These are phyloP conservation scores for Dunckerocampus dactyliophorus DNA, from an alignment of 2,113 vertebrate species.

Conservation along the genomic window DNA sequence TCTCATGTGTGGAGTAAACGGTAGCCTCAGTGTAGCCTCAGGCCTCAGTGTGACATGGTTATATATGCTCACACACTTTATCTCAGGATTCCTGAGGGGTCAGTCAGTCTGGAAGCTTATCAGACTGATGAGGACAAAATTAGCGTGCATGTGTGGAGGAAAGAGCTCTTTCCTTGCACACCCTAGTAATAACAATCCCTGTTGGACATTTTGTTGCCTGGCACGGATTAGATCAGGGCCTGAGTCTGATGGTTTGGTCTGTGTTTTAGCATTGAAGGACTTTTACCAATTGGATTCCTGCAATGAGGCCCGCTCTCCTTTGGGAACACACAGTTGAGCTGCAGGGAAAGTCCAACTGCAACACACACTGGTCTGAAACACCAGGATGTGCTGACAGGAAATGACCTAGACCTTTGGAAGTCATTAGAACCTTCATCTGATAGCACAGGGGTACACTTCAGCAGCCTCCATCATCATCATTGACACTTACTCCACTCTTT, in stretches of 20 bases:
- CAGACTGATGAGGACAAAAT: constrained; percentile 40
- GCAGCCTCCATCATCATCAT: constrained; percentile 24
- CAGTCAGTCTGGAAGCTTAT: constrained; percentile 53
- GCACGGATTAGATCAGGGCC: constrained; percentile 60
- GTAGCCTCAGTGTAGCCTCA: too few relatives aligned
- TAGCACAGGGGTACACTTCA: constrained; percentile 38
- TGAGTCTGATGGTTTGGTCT: constrained; percentile 36
- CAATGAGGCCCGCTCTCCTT: constrained; percentile 41
- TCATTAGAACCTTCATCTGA: constrained; percentile 61
- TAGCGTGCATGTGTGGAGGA: constrained; percentile 32
- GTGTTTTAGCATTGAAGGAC: constrained; percentile 42
- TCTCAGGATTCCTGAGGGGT: constrained; percentile 57
- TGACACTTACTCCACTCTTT: constrained; percentile 30
- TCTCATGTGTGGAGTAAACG: not conserved
- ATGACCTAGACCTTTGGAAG: constrained; percentile 57
- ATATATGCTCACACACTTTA: constrained; percentile 18
- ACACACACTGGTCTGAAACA: constrained; percentile 33
- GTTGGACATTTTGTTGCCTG: constrained; percentile 51
- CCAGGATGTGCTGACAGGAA: constrained; percentile 57
- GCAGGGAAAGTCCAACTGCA: constrained; percentile 43
- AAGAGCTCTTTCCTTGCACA: constrained; percentile 43
- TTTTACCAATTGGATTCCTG: constrained; percentile 44
- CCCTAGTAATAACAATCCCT: constrained; percentile 52
- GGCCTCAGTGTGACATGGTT: too few relatives aligned
- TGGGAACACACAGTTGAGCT: constrained; percentile 28